Conservation (phyloP, 2,113 vertebrate genomes). For the Corvus moneduloides region DNA sequence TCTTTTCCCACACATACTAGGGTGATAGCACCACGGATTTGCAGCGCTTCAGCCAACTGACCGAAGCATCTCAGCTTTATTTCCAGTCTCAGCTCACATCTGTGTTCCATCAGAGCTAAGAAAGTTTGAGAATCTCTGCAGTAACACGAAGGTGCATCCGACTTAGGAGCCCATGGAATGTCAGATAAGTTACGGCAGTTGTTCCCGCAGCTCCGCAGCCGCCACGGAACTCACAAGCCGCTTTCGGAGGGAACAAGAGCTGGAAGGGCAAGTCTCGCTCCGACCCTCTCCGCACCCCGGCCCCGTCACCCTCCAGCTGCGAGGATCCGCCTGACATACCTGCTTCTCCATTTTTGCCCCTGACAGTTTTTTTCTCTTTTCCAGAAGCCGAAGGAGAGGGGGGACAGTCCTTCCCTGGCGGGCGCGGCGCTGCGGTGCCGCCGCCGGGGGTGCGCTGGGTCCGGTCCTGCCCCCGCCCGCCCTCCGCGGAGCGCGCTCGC, state of each 20-base stretch:
- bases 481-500: slow-evolving; percentile 34
- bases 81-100: neutral
- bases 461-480: neutral
- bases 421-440: neutral
- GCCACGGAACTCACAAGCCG: neutral
- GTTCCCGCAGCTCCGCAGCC: neutral
- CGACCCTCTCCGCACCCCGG: neutral
- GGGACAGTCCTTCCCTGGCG: neutral
- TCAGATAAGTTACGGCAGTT: neutral
- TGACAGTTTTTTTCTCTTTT: neutral
- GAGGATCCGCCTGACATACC: slow-evolving; percentile 52
- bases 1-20: neutral
- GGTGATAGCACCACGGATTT: neutral
- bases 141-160: neutral
- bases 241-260: neutral
- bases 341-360: slow-evolving; percentile 63
- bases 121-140: slow-evolving; percentile 46
- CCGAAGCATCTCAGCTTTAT: neutral
- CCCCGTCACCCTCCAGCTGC: neutral
- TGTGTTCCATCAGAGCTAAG: neutral
- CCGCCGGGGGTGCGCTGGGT: slow-evolving; percentile 52
- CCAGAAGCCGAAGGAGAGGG: neutral
- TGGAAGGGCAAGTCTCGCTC: neutral
- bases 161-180: neutral
- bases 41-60: neutral